These are phyloP conservation scores for Rhagophthalmus giganteus DNA, from an alignment of 2,888 invertebrate species.

Conservation along the genomic window DNA sequence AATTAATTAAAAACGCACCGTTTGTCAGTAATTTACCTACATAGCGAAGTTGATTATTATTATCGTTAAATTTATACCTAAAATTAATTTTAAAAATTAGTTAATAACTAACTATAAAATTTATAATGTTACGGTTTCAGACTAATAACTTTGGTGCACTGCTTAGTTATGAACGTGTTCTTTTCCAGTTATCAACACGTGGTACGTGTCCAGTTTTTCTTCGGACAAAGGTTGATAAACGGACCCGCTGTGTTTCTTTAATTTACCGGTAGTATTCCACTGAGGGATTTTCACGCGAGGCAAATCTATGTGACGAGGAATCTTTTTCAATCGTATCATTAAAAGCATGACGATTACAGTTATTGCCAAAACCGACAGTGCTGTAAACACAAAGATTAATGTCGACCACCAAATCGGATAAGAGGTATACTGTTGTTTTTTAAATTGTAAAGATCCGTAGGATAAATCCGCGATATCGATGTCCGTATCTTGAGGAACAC, in stretches of 20 bases:
- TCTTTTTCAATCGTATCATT: conserved; percentile 46
- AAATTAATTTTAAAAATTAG: too few relatives aligned
- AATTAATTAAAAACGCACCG: too few relatives aligned
- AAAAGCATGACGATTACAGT: conserved; percentile 49
- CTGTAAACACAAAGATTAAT: conserved; percentile 62
- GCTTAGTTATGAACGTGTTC: too few relatives aligned
- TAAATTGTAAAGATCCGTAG: conserved; percentile 35
- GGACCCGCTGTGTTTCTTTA: conserved; percentile 72
- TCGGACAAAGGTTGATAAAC: conserved; percentile 80
- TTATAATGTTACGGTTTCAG: too few relatives aligned
- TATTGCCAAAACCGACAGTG: conserved; percentile 60
- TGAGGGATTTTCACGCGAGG: conserved; percentile 49
- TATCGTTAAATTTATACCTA: too few relatives aligned
- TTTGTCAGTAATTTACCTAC: too few relatives aligned
- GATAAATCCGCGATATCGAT: conserved; percentile 12
- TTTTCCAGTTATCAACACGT: too few relatives aligned
- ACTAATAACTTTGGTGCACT: too few relatives aligned
- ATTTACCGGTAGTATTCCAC: conserved; percentile 50
- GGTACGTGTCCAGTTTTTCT: conserved; percentile 55
- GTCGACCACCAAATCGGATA: conserved; percentile 63
- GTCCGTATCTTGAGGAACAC: conserved; percentile 1
- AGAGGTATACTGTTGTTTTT: conserved; percentile 13
- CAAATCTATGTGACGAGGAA: conserved; percentile 46
- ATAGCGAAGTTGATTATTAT: too few relatives aligned
- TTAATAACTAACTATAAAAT: too few relatives aligned